These are phyloP conservation scores for Melanocharis versteri DNA, from an alignment of 2,113 vertebrate species.

Conservation along the genomic window DNA sequence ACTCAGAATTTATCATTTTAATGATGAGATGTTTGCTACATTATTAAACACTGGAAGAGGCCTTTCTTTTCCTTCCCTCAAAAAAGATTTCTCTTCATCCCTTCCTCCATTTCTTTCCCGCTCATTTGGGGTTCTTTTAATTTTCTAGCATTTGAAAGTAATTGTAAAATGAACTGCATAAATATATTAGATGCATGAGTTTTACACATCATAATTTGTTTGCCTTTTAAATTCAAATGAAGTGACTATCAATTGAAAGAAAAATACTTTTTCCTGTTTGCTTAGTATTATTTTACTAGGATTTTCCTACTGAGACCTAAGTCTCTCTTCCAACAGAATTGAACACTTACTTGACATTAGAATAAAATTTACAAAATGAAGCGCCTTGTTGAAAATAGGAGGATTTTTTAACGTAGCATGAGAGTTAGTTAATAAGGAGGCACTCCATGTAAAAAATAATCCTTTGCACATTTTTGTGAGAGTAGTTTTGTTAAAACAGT, in stretches of 20 bases:
- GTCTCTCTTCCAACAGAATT: not conserved
- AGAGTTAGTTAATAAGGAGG: not conserved
- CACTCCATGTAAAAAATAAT: not conserved
- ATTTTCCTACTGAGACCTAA: constrained; percentile 23
- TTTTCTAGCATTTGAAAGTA: constrained; percentile 22
- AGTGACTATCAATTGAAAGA: not conserved
- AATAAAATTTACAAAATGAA: constrained; percentile 43
- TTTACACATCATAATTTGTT: constrained; percentile 9
- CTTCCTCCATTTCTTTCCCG: not conserved
- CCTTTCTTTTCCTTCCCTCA: not conserved
- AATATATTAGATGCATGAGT: not conserved
- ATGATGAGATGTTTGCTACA: constrained; percentile 2
- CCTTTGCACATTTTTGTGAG: not conserved
- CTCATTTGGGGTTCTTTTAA: not conserved
- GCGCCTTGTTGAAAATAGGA: not conserved
- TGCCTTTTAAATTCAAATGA: constrained; percentile 36
- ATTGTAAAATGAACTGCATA: constrained; percentile 7
- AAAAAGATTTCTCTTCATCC: not conserved
- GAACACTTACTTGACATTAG: not conserved
- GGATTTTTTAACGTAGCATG: not conserved
- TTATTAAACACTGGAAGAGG: not conserved
- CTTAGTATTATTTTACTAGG: constrained; percentile 17
- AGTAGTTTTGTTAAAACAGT: not conserved
- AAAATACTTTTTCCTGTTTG: constrained; percentile 1
- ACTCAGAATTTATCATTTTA: constrained; percentile 40